Evolutionary conservation across 2,797 vertebrate genomes (phyloP).

Genomic region (Oophaga sylvatica): DNA sequence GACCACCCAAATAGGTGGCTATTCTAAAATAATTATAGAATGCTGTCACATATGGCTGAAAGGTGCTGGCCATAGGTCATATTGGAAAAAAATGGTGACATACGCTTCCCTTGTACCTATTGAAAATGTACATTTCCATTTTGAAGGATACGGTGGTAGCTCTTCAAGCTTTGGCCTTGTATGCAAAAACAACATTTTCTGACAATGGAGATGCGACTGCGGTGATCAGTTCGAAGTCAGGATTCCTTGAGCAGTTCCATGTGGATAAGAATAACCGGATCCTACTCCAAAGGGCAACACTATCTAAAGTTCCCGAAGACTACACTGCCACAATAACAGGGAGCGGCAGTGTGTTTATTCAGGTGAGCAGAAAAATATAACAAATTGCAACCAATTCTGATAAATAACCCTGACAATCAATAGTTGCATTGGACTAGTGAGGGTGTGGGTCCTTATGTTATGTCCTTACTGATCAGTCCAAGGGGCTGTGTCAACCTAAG

Average conservation of each 20-base stretch:
- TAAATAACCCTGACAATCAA: background rate
- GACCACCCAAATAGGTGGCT: too few relatives aligned
- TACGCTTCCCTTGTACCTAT: too few relatives aligned
- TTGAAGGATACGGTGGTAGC: conserved; percentile 86
- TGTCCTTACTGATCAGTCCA: too few relatives aligned
- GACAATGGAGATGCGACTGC: conserved; percentile 72
- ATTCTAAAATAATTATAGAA: too few relatives aligned
- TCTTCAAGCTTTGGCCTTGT: conserved; percentile 85
- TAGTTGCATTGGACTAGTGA: background rate
- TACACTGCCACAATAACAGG: conserved; percentile 76
- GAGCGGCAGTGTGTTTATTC: conserved; percentile 78
- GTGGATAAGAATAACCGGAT: conserved; percentile 79
- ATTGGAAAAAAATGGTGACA: too few relatives aligned
- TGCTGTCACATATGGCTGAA: too few relatives aligned
- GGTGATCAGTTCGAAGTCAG: conserved; percentile 72
- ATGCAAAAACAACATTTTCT: conserved; percentile 77
- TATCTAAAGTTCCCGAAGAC: conserved; percentile 71
- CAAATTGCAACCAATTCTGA: background rate
- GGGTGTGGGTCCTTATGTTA: background rate
- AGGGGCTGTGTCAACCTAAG: too few relatives aligned
- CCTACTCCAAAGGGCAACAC: conserved; percentile 78
- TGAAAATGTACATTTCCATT: conserved; percentile 2
- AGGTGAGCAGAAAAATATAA: conserved; percentile 73
- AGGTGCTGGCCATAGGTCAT: too few relatives aligned
- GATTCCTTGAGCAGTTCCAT: conserved; percentile 70